phyloP scores from a whole-genome alignment of 2,113 vertebrate species.

The Anoura caudifer region DNA sequence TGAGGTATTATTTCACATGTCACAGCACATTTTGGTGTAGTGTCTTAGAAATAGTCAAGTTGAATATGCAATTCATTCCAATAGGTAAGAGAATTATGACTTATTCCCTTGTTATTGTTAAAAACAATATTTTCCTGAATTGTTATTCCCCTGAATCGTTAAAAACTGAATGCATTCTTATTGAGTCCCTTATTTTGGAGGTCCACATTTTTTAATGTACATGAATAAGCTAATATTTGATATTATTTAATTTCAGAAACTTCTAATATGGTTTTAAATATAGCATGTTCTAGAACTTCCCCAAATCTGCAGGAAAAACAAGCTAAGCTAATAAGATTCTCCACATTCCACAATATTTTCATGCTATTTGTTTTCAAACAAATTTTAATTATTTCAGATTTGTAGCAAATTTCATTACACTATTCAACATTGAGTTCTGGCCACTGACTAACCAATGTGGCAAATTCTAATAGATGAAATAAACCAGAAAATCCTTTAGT shows the following conservation, averaged over 20 bases:
- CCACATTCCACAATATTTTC: background rate
- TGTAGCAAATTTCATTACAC: background rate
- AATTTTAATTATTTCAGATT: background rate
- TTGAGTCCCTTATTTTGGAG: background rate
- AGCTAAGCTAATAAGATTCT: background rate
- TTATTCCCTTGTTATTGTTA: background rate
- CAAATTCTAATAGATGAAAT: background rate
- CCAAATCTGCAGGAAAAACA: background rate
- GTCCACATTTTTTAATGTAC: background rate
- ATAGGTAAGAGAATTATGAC: background rate
- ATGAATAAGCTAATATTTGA: background rate
- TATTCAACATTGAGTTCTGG: background rate
- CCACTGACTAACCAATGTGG: background rate
- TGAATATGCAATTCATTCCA: background rate
- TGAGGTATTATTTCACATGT: background rate
- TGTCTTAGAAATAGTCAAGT: background rate
- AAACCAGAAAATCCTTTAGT: background rate
- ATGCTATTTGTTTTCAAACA: background rate
- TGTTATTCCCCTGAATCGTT: accelerated
- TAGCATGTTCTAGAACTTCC: background rate
- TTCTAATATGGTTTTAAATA: background rate
- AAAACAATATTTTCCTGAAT: too few relatives aligned
- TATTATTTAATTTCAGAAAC: background rate
- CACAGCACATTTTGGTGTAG: accelerated
- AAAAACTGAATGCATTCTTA: background rate